A percentile compares a stretch with the other conserved stretches of the same genome.
These are phyloP conservation scores for Paratilapia polleni DNA, from an alignment of 2,113 vertebrate genomes.

Conservation along the genomic window DNA sequence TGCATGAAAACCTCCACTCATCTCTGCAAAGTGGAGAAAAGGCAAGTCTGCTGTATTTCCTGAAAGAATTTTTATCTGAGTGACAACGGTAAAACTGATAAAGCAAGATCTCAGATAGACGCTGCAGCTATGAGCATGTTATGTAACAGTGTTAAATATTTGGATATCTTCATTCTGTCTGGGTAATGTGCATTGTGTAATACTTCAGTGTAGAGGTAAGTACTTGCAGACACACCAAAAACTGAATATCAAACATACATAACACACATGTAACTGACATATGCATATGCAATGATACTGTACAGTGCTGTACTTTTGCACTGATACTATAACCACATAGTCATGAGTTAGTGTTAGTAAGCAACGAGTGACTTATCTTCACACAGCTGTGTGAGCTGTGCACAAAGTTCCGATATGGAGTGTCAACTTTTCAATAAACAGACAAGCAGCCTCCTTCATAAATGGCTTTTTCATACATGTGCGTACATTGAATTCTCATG, in stretches of 20 bases:
- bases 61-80: slow-evolving; percentile 8
- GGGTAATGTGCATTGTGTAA: not conserved
- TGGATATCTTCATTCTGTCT: not conserved
- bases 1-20: slow-evolving; percentile 54
- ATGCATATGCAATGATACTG: not conserved
- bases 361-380: not conserved
- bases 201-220: not conserved
- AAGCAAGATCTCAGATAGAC: slow-evolving; percentile 5
- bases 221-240: not conserved
- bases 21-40: slow-evolving; percentile 39
- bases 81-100: slow-evolving; percentile 4
- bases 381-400: not conserved
- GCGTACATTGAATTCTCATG: not conserved
- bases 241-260: slow-evolving; percentile 16
- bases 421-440: slow-evolving; percentile 17
- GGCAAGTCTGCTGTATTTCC: slow-evolving; percentile 47
- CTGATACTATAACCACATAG: not conserved
- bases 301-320: slow-evolving; percentile 27
- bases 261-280: not conserved
- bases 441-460: not conserved
- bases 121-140: slow-evolving; percentile 1
- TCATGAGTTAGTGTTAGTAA: not conserved
- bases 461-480: not conserved
- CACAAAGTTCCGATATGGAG: slow-evolving; percentile 1
- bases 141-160: slow-evolving; percentile 20